phyloP scores from a whole-genome alignment of 1,140 invertebrate genomes.

The Mactra quadrangularis region DNA sequence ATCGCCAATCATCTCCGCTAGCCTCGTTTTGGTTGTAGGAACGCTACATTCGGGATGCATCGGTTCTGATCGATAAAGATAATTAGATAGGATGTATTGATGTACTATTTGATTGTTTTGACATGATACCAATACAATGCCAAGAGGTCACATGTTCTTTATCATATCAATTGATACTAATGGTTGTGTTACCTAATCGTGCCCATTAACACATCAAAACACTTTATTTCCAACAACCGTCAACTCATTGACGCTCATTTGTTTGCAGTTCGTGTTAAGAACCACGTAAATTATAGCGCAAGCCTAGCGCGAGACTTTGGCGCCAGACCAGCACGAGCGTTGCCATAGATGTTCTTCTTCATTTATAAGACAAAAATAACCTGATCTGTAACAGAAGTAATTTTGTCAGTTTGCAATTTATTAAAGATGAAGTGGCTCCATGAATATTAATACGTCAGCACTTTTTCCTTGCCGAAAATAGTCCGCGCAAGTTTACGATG shows the following conservation, averaged over 20 bases:
- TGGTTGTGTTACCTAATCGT: conserved; percentile 28
- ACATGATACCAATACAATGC: conserved; percentile 28
- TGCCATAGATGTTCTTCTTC: conserved; percentile 7
- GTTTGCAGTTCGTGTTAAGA: conserved; percentile 26
- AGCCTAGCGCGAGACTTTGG: conserved; percentile 14
- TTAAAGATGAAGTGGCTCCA: too few species aligned
- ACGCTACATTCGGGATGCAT: conserved; percentile 17
- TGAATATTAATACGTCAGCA: too few species aligned
- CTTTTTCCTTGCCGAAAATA: too few species aligned
- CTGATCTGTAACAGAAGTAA: neutral
- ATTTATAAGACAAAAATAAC: conserved; percentile 28
- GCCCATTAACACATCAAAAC: conserved; percentile 47
- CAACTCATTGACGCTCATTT: conserved; percentile 42
- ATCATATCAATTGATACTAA: conserved; percentile 51
- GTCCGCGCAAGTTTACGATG: too few species aligned
- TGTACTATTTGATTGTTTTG: conserved; percentile 46
- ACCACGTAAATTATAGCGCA: conserved; percentile 14
- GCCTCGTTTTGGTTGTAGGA: conserved; percentile 26
- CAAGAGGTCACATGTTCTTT: conserved; percentile 1
- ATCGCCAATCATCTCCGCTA: neutral
- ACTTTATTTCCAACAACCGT: conserved; percentile 40
- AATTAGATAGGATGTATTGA: conserved; percentile 57
- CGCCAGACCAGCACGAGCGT: conserved; percentile 16
- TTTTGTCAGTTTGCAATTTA: neutral
- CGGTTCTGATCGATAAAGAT: conserved; percentile 36